phyloP scores from a whole-genome alignment of 92 coral and sea anemone genomes.

The Pocillopora meandrina region DNA sequence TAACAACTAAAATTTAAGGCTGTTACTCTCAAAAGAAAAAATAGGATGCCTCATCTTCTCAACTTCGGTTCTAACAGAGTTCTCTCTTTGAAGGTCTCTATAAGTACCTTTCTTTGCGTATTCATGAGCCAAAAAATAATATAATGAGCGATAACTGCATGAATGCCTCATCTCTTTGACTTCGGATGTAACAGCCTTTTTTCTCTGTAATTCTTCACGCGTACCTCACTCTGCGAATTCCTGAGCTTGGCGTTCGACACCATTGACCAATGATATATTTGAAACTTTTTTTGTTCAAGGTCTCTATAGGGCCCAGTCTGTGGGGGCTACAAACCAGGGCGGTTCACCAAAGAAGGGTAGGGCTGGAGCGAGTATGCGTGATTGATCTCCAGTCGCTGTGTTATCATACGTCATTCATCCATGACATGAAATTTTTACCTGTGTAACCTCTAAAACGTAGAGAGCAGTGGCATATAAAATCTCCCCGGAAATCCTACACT shows the following conservation, averaged over 20 bases:
- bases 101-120: too few relatives aligned
- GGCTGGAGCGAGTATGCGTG: slow-evolving; percentile 2
- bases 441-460: neutral
- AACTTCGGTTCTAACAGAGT: too few relatives aligned
- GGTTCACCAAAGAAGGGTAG: slow-evolving; percentile 30
- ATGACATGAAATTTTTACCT: neutral
- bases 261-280: slow-evolving; percentile 11
- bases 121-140: neutral
- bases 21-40: neutral
- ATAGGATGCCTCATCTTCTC: neutral
- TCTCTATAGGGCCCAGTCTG: slow-evolving; percentile 34
- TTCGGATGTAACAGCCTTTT: neutral
- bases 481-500: too few relatives aligned
- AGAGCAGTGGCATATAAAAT: too few relatives aligned
- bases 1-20: neutral
- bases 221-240: neutral
- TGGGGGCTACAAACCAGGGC: slow-evolving; percentile 16
- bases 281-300: slow-evolving; percentile 27
- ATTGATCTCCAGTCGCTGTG: slow-evolving; percentile 19
- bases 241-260: neutral
- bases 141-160: neutral
- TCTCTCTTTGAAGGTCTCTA: too few relatives aligned
- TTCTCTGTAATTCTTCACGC: neutral
- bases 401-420: neutral
- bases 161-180: neutral